Base-by-base conservation (phyloP, 2,888 invertebrate species). In the Trypoxylon attenuatum region DNA sequence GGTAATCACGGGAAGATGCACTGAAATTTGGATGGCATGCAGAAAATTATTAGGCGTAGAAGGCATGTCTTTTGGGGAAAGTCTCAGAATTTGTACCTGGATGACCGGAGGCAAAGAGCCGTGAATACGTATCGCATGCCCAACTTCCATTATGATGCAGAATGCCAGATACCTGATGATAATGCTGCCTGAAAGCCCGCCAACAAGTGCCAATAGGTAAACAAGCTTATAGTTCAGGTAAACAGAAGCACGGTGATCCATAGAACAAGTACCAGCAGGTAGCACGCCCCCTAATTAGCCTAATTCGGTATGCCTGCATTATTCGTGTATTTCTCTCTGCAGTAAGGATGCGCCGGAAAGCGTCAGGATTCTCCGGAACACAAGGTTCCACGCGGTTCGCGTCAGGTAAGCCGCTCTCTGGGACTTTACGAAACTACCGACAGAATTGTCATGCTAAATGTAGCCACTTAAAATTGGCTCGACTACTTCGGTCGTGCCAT, bases 251-350 rank as follows among this genome's bases (percentile, higher is more conserved):
- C 33, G 3, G 33, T 4, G 33, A 13, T 33, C 33, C 10, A 33
- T 13, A 33, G 33, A 33, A 77, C 72, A 79, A 76, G 71, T 60
- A 52, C 56, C 51, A 72, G 63, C 73, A 75, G 74, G 71, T 78
- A 79, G 79, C 73, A 78, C 68, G 77, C 74, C 77, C 73, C 60
- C 78, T 76, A 80, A 81, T 80, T 78, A 80, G 69, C 76, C 76
- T 80, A 81, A 83, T 82, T 76, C 75, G 66, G 76, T 83, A 82
- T 81, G 83, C 82, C 72, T 71, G 55, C 68, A 61, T 73, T 72
- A 80, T 81, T 81, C 81, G 73, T 73, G 71, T 77, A 76, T 76
- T 72, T 75, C 64, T 81, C 77, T 76, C 77, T 78, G 75, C 64
- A 76, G 76, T 77, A 65, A 79, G 1, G 13, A 33, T n/a, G 33